Evolutionary conservation across 2,888 invertebrate genomes (phyloP), one percentile per base, ranked within the genome.

Genomic region (Linnaemya tessellans): DNA sequence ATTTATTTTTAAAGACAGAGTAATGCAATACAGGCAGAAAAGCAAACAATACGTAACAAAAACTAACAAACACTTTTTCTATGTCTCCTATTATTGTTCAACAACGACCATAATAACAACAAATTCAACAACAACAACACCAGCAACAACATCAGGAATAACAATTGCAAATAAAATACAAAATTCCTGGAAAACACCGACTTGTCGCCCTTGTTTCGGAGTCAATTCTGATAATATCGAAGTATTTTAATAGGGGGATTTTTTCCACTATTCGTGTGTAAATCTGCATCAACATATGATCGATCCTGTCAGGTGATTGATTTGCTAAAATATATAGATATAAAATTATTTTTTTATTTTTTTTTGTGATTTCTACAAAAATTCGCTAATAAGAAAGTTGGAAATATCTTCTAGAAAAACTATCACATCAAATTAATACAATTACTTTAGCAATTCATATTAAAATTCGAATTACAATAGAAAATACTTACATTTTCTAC

Each of bases 101-200:
- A 73, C 65, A 73, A 3, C 38, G 11, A 41, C 11, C 11, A 80
- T 49, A 65, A 25, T 38, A 64, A 64, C 15, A 64, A 65, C 20
- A 71, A 70, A 41, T 64, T 46, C 51, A 68, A 67, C 73, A 62
- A 74, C 79, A n/a, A n/a, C n/a, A n/a, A n/a, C n/a, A n/a, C n/a
- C 51, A 68, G 58, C 73, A 62, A 74, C 79, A 68, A 67, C 84
- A 83, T 80, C 79, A 75, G 77, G 75, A 78, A 80, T 60, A 49
- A 41, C 25, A 22, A 62, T 49, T 49, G 46, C 54, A 77, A 70
- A 68, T 18, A 77, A 38, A 54, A 67, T 20, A 68, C 25, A 79
- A 64, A 73, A 77, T 70, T 70, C 56, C n/a, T 56, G 77, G 78
- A 64, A 73, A 79, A 65, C 58, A 78, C 22, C 58, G 81, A 79